phyloP scores from a whole-genome alignment of 2,797 vertebrate species.

The Dromococcyx pavoninus region DNA sequence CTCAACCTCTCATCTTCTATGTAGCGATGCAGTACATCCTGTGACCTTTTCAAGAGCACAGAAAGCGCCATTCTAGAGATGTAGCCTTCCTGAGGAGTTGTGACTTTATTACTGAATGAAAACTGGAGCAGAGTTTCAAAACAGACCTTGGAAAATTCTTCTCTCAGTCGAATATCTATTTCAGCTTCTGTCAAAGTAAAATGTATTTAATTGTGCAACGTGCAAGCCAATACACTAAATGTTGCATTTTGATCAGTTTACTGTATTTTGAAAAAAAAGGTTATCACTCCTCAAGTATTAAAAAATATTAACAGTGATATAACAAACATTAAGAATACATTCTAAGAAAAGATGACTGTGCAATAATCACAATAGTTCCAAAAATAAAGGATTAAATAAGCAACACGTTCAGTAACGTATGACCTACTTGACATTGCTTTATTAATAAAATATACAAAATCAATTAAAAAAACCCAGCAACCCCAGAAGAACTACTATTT shows the following conservation, averaged over 20 bases:
- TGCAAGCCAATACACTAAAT: not conserved
- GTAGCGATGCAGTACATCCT: constrained; percentile 92
- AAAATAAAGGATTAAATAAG: not conserved
- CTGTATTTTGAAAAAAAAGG: not conserved
- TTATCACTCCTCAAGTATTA: not conserved
- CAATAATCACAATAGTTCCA: not conserved
- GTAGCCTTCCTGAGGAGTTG: constrained; percentile 99
- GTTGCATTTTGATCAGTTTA: not conserved
- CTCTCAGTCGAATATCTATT: constrained; percentile 95
- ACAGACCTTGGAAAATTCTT: constrained; percentile 98
- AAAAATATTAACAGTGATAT: not conserved
- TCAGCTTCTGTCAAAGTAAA: constrained; percentile 88
- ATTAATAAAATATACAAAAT: not conserved
- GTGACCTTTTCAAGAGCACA: constrained; percentile 93
- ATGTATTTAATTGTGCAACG: not conserved
- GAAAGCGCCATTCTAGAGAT: constrained; percentile 98
- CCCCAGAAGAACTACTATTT: not conserved
- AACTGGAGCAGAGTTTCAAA: constrained; percentile 98
- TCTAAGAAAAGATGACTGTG: not conserved
- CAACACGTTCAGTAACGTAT: not conserved
- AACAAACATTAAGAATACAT: not conserved
- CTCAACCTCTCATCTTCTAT: constrained; percentile 95
- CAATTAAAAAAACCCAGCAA: accelerated
- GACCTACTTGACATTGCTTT: not conserved
- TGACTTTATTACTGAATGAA: constrained; percentile 98